Evolutionary conservation across 2,888 invertebrate genomes (phyloP), one percentile per base, ranked within the genome.

Genomic region (Netelia inedita): DNA sequence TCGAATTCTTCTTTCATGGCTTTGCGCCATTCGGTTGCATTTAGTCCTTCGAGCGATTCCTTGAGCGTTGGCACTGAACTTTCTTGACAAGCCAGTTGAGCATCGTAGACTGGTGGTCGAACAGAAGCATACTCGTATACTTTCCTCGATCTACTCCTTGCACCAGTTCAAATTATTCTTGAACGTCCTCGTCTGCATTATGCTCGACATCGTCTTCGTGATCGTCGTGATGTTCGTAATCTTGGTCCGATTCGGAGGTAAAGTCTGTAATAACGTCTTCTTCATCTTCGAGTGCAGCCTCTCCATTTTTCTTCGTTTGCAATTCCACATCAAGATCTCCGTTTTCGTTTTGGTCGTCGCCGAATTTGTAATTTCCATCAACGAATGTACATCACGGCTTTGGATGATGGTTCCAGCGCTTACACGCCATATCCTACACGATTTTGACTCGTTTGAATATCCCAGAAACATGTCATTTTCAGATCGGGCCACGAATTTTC

Each of bases 401-500:
- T 80, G 84, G 14, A 86, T 82, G 0, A 89, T 68, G 1, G 72
- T 87, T 59, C 76, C 85, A 3, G 86, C 80, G 9, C 83, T 79
- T n/a, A 71, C 83, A 11, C 86, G 73, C 88, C 88, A 89, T 0
- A 90, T 78, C 9, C 90, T 35, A 61, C 89, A 90, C 2, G 90
- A 89, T 65, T 88, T 88, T 5, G 89, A 87, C 28, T 88, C 85
- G 0, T 63, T 57, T 8, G 85, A 88, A 53, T 88, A 87, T 1
- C 87, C 87, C 5, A 87, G 75, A 1, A 88, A 71, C 0, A 83
- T 59, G 35, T 84, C 82, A 14, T 86, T 87, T 5, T 86, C 83
- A 11, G 87, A 85, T 73, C 86, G 86, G 3, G 87, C 69, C 16
- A 85, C 79, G 41, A 89, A 89, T 76, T 89, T 89, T 2, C 81